Evolutionary conservation across 2,797 vertebrate species (phyloP).

Genomic region (Diplodus sargus): DNA sequence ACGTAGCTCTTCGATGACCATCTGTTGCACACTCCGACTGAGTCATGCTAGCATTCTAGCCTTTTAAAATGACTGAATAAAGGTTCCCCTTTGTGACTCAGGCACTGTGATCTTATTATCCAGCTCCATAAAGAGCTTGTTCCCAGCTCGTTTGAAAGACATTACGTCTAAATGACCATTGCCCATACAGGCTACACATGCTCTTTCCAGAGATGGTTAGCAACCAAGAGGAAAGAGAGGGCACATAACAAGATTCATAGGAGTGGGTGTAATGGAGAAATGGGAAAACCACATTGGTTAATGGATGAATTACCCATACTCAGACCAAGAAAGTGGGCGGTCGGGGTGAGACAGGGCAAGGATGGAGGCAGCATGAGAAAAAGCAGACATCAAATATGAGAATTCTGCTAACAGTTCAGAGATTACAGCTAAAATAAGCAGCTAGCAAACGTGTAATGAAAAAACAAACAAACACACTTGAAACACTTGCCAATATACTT

Average conservation of each 20-base stretch:
- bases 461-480: neutral
- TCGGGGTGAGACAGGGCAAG: slow-evolving; percentile 30
- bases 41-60: slow-evolving; percentile 4
- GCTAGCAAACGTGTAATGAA: neutral
- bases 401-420: neutral
- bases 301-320: slow-evolving; percentile 61
- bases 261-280: slow-evolving; percentile 57
- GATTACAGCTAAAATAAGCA: slow-evolving; percentile 23
- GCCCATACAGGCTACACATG: slow-evolving; percentile 16
- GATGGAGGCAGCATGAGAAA: slow-evolving; percentile 10
- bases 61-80: slow-evolving; percentile 50
- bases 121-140: slow-evolving; percentile 55
- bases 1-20: neutral
- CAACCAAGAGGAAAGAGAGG: slow-evolving; percentile 31
- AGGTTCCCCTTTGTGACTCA: slow-evolving; percentile 40
- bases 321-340: slow-evolving; percentile 29
- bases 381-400: slow-evolving; percentile 19
- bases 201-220: slow-evolving; percentile 39
- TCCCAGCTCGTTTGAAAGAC: slow-evolving; percentile 64
- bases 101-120: slow-evolving; percentile 59
- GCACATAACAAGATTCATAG: slow-evolving; percentile 42
- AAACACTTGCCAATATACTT: neutral
- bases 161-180: slow-evolving; percentile 60
- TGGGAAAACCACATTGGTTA: slow-evolving; percentile 35
- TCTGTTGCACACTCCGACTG: neutral